Evolutionary conservation across 2,797 vertebrate species (phyloP), one percentile per base, ranked within the genome.

Genomic region (Glossophaga mutica): DNA sequence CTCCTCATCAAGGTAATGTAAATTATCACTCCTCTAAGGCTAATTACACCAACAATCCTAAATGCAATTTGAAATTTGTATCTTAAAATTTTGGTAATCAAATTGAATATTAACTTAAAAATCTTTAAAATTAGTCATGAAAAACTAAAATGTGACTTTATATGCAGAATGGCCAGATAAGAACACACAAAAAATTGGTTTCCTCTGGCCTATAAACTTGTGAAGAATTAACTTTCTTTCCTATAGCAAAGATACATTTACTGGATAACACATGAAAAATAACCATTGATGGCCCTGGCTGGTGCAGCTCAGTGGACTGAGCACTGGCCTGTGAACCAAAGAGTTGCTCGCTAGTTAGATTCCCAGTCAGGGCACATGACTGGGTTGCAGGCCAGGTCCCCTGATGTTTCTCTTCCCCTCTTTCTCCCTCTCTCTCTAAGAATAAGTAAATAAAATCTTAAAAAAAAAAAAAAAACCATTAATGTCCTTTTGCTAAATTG

Each of bases 151-250:
- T 87, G n/a, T 52, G 52, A 74, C 19, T 83, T 88, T 52, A 79
- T 46, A 67, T 46, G 46, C 26, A 87, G 50, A 95, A 86, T 59
- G 42, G 39, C 21, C 76, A 87, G 62, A n/a, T 74, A 96, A 82
- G 82, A 95, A 87, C 3, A 59, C 50, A 91, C 18, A 34, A n/a
- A 92, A 90, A 77, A 94, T 29, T 90, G 62, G 24, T 81, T 92
- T 90, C 42, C 11, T 52, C 71, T 94, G 37, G 39, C 71, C 70
- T 83, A 34, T 91, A 59, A 68, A 92, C 42, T 93, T 90, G 5
- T 18, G 42, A 89, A 76, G 24, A 92, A 65, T 90, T 91, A 88
- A 83, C 15, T 79, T 21, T 77, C 22, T 34, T 87, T 71, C 67
- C 65, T 42, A 50, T 57, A 12, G 67, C 29, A 24, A 81, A 94